Conservation (phyloP, 2,113 vertebrate species). For the Lophius piscatorius region DNA sequence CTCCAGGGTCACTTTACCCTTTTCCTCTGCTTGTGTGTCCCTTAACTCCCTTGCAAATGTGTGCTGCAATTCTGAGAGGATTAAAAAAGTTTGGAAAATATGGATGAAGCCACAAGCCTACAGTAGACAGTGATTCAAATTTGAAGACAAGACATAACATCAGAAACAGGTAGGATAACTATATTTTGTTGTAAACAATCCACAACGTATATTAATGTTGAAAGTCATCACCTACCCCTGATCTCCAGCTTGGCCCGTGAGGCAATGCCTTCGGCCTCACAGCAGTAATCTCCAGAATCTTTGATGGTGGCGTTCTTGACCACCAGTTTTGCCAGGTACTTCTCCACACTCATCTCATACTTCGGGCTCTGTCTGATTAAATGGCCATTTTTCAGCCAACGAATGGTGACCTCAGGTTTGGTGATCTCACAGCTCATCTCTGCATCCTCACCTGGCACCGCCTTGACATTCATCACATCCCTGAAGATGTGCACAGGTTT, state of each 20-base stretch:
- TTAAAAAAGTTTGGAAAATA: neutral
- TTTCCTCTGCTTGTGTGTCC: constrained; percentile 84
- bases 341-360: constrained; percentile 83
- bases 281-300: constrained; percentile 91
- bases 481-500: constrained; percentile 84
- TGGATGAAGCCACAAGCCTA: neutral
- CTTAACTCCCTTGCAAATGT: constrained; percentile 84
- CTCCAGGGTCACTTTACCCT: constrained; percentile 79
- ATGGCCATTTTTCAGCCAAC: constrained; percentile 90
- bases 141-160: neutral
- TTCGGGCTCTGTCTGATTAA: constrained; percentile 84
- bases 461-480: constrained; percentile 82
- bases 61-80: constrained; percentile 86
- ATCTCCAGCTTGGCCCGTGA: constrained; percentile 85
- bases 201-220: neutral
- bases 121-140: neutral
- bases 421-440: constrained; percentile 90
- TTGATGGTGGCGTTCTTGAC: constrained; percentile 79
- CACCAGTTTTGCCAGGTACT: constrained; percentile 76
- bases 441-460: constrained; percentile 82
- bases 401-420: constrained; percentile 78
- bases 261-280: constrained; percentile 83
- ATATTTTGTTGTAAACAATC: neutral
- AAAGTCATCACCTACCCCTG: constrained; percentile 80
- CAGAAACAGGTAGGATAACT: neutral